Evolutionary conservation across 2,888 invertebrate genomes (phyloP), one percentile per base, ranked within the genome.

Genomic region (Pimpla rufipes): DNA sequence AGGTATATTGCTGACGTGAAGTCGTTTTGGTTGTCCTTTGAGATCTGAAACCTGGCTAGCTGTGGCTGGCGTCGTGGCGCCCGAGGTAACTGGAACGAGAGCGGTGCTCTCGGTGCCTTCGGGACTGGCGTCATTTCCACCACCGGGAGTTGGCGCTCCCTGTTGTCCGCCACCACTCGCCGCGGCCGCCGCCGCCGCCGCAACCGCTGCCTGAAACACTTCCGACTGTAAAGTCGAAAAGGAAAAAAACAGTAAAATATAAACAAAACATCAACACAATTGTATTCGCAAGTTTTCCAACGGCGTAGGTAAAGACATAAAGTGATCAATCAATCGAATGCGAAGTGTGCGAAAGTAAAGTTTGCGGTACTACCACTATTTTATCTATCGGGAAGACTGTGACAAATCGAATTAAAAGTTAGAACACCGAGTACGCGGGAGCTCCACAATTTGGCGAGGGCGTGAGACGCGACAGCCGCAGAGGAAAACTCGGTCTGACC

Each of bases 1-100:
- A 92, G 99, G 99, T 95, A 99, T 99, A 95, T 99, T 99, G 93
- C 99, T 99, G 93, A 99, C 99, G 94, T 99, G 99, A 90, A 99
- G 96, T 93, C 99, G 96, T 94, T 99, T 99, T 90, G 98, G 98
- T 93, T 97, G 97, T 91, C 95, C 95, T 94, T 96, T 95, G 88
- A 95, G 93, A 88, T 95, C 94, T 67, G 93, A 93, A 87, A 94
- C 94, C 92, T 95, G 95, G 89, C 94, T 94, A 83, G 93, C 94
- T 88, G 94, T 94, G 59, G 94, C 93, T 71, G 94, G 93, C 88
- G 94, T 93, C 89, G 94, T 94, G 85, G 92, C 91, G 80, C 93
- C 93, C 77, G 93, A 93, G 80, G 93, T 92, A 57, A 93, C 93
- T 78, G 94, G 93, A 84, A 95, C 95, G 88, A 96, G 94, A 67